Base-by-base conservation (phyloP, 2,113 vertebrate species). In the Blennius ocellaris region DNA sequence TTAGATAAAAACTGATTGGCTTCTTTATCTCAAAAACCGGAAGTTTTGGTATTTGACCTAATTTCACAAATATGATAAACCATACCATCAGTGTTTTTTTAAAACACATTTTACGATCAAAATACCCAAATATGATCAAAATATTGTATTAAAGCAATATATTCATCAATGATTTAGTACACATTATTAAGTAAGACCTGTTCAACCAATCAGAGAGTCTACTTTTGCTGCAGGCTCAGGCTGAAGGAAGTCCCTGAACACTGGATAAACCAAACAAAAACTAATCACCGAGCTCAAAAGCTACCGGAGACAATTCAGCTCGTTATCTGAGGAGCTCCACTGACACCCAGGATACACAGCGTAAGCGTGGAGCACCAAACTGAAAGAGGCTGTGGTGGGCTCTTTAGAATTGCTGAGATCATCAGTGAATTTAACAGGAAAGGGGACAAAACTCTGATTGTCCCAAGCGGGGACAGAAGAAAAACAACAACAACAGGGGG, bases 261-360 rank as follows among this genome's bases (percentile, higher is more conserved):
- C 67, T 3, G 0, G 45, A 82, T 61, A 72, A 88, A 71, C 65
- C 53, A 74, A 74, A 75, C 65, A 47, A 61, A 78, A 90, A 76
- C 72, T 84, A 71, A 71, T 66, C 61, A 56, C 48, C 3, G 16
- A 37, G 48, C 50, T 68, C 56, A 11, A 76, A 59, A 15, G 9
- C 30, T 43, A 68, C 41, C 64, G 10, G 41, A 52, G 17, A 69
- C 65, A 82, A 40, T 75, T 76, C 57, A 36, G 60, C 59, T 41
- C 69, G 73, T 79, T 56, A 83, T 78, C 70, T 71, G 66, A 59
- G 58, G 69, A 56, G n/a, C 66, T 60, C 56, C 47, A 21, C 43
- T 55, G 50, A 69, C 38, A 55, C n/a, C n/a, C 52, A 21, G 54
- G 49, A 62, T 40, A 40, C 63, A 73, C 60, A 50, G 45, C 15